Conservation (phyloP, 1,140 invertebrate species). For the Lordiphosa mommai region DNA sequence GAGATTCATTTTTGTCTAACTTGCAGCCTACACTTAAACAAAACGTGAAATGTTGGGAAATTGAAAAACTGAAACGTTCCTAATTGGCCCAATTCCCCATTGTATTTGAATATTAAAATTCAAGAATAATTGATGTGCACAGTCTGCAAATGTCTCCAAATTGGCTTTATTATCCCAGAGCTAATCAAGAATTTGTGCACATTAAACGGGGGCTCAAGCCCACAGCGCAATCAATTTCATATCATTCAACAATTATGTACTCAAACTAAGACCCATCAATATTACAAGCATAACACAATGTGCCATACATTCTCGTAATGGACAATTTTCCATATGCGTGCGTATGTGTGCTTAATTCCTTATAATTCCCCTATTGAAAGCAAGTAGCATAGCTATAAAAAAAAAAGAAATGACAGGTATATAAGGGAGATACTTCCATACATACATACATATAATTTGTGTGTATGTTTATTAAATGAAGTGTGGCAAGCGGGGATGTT, state of each 20-base stretch:
- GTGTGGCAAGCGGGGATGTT: not conserved
- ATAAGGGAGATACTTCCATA: slow-evolving; percentile 8
- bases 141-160: too few species aligned
- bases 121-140: too few species aligned
- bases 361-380: slow-evolving; percentile 60
- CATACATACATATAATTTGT: not conserved
- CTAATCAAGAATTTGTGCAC: not conserved
- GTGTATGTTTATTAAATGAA: slow-evolving; percentile 37
- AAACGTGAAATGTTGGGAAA: too few species aligned
- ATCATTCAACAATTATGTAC: slow-evolving; percentile 10
- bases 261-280: slow-evolving; percentile 13
- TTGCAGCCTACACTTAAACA: too few species aligned
- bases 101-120: too few species aligned
- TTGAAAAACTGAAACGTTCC: too few species aligned
- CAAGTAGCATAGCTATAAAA: slow-evolving; percentile 9
- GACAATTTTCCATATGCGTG: not conserved
- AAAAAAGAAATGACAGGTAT: slow-evolving; percentile 21
- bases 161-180: not conserved
- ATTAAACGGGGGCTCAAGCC: not conserved
- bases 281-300: slow-evolving; percentile 23
- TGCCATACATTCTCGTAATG: slow-evolving; percentile 2
- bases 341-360: slow-evolving; percentile 42
- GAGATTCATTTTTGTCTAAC: too few species aligned
- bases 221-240: slow-evolving; percentile 27
- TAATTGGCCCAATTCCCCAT: too few species aligned